These are phyloP conservation scores for Rattus rattus DNA, from an alignment of 2,113 vertebrate genomes.

Conservation along the genomic window DNA sequence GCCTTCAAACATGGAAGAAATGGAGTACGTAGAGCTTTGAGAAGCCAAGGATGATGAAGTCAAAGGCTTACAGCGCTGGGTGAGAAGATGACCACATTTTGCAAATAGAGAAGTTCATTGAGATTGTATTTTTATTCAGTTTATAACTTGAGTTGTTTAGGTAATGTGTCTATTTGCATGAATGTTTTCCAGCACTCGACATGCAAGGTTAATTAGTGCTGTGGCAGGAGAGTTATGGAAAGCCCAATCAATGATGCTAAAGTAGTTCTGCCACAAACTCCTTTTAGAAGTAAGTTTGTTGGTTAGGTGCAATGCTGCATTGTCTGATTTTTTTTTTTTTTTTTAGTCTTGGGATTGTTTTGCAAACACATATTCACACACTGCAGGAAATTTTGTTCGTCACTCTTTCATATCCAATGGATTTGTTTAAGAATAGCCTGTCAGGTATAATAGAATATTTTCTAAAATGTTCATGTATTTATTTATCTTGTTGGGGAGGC, in stretches of 20 bases:
- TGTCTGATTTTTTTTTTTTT: neutral
- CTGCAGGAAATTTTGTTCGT: slow-evolving; percentile 5
- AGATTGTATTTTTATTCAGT: neutral
- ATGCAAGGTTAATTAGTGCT: slow-evolving; percentile 25
- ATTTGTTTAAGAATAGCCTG: neutral
- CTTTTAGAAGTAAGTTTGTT: neutral
- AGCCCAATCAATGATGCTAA: neutral
- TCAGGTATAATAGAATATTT: neutral
- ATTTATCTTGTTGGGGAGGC: neutral
- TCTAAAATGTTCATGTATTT: neutral
- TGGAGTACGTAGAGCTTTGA: neutral
- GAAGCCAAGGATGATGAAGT: neutral
- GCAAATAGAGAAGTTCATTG: neutral
- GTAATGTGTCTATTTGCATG: slow-evolving; percentile 26
- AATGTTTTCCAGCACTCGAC: slow-evolving; percentile 16
- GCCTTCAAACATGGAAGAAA: neutral
- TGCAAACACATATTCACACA: slow-evolving; percentile 16
- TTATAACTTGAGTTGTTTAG: neutral
- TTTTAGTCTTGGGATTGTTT: neutral
- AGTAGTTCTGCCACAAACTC: neutral
- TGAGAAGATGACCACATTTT: neutral
- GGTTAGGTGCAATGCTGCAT: neutral
- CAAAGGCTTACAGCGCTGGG: neutral
- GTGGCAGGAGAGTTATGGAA: slow-evolving; percentile 34
- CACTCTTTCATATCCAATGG: neutral